Base-by-base conservation (phyloP, 2,888 invertebrate species). In the Nudaria mundana region DNA sequence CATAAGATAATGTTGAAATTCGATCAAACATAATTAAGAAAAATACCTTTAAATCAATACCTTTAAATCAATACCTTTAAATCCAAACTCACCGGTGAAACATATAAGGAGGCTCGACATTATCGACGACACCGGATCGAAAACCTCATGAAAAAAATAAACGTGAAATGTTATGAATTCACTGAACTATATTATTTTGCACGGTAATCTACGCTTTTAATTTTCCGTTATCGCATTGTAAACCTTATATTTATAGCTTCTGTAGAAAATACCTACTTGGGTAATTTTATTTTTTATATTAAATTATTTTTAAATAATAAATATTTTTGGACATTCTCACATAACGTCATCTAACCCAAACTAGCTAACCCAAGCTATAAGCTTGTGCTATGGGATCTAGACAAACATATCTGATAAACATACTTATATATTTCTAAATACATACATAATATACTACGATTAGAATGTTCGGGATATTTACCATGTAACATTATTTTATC, bases 141-240 rank as follows among this genome's bases (percentile, higher is more conserved):
- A 65, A 62, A 61, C 49, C 57, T 55, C 46, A 46, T 47, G 49
- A 49, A 57, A 63, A 32, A 61, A 60, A 59, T 57, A 66, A 51
- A 50, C 56, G 55, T 51, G 35, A 45, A 40, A 50, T 59, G 59
- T 65, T 71, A 69, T 66, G 63, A 60, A 51, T 56, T 47, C 44
- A 56, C 33, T 61, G 60, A 62, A 62, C 58, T 54, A 56, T 56
- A 60, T 63, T 55, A 66, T 52, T 68, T 70, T 72, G 63, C 16
- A 78, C 72, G 78, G 71, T 67, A 71, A 79, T 81, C 77, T 78
- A 57, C 71, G 69, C 71, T 72, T 83, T 81, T 76, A 66, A 82
- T 76, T 84, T 79, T 58, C 69, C 56, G 59, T 81, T 81, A 82
- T 80, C 81, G 57, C 42, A 45, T 57, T 61, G 47, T 37, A 44